phyloP scores from a whole-genome alignment of 2,113 vertebrate genomes.

The Carassius carassius region DNA sequence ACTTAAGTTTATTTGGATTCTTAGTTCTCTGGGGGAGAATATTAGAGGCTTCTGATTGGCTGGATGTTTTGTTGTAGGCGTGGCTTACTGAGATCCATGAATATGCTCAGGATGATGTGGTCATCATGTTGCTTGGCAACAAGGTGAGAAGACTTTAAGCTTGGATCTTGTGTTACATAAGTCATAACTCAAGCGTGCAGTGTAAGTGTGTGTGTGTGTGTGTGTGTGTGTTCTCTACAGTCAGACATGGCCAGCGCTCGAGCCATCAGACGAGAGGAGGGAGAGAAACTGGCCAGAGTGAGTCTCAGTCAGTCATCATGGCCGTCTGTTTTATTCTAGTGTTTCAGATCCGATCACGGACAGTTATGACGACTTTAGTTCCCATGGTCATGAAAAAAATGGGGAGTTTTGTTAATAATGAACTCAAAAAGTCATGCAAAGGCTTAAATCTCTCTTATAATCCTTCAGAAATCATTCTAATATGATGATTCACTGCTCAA shows the following conservation, averaged over 20 bases:
- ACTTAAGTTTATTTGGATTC: no score
- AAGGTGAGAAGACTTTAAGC: constrained; percentile 77
- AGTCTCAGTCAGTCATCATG: constrained; percentile 55
- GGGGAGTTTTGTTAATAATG: no score
- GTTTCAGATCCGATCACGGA: neutral
- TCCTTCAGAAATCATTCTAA: no score
- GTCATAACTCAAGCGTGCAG: neutral
- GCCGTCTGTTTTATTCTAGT: neutral
- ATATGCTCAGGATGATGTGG: constrained; percentile 90
- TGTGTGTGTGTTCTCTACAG: constrained; percentile 61
- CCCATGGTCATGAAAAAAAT: neutral
- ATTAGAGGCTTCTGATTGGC: constrained; percentile 17
- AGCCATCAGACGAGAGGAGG: constrained; percentile 86
- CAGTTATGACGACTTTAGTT: neutral
- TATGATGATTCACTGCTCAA: no score
- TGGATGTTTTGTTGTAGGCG: constrained; percentile 73
- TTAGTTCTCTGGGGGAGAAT: neutral
- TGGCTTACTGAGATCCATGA: constrained; percentile 95
- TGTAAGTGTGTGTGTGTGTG: neutral
- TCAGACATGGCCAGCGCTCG: constrained; percentile 83
- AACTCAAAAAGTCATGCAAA: no score
- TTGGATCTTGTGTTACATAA: neutral
- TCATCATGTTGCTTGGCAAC: constrained; percentile 96
- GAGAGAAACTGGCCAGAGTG: constrained; percentile 89
- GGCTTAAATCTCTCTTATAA: no score